phyloP scores from a whole-genome alignment of 2,113 vertebrate genomes.

The Lepisosteus osseus region DNA sequence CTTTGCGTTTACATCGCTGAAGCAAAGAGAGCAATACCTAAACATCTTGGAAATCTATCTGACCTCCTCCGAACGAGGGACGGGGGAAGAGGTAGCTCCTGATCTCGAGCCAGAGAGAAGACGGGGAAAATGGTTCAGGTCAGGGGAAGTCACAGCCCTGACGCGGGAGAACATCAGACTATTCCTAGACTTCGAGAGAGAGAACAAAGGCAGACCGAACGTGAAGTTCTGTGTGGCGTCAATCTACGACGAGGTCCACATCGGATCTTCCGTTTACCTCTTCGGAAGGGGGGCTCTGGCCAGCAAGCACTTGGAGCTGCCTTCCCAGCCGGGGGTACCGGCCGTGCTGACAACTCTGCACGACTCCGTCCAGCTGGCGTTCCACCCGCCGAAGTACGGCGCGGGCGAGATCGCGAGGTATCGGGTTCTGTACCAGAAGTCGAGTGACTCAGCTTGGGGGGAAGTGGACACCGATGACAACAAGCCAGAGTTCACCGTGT shows the following conservation, averaged over 20 bases:
- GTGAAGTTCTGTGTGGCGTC: conserved; percentile 30
- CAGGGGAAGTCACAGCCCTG: conserved; percentile 4
- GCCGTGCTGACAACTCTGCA: conserved; percentile 15
- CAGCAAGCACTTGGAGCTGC: conserved; percentile 25
- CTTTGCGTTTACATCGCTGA: conserved; percentile 27
- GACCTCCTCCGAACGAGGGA: neutral
- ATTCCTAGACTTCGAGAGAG: conserved; percentile 34
- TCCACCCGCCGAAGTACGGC: conserved; percentile 14
- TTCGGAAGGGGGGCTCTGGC: conserved; percentile 26
- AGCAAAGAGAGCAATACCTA: conserved; percentile 6
- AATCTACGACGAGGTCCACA: conserved; percentile 17
- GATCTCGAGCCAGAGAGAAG: neutral
- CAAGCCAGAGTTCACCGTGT: conserved; percentile 6
- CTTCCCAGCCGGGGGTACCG: conserved; percentile 26
- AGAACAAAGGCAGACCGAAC: conserved; percentile 18
- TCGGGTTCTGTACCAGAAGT: conserved; percentile 25
- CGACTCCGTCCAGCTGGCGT: conserved; percentile 26
- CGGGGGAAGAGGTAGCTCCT: neutral
- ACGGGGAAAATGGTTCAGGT: conserved; percentile 20
- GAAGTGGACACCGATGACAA: conserved; percentile 17
- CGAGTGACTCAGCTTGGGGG: conserved; percentile 16
- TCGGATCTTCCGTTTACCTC: conserved; percentile 29
- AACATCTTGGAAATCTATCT: conserved; percentile 27
- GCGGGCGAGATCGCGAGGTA: conserved; percentile 11
- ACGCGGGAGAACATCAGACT: neutral